Conservation (phyloP, 2,113 vertebrate genomes). For the Paraplagusia blochii region DNA sequence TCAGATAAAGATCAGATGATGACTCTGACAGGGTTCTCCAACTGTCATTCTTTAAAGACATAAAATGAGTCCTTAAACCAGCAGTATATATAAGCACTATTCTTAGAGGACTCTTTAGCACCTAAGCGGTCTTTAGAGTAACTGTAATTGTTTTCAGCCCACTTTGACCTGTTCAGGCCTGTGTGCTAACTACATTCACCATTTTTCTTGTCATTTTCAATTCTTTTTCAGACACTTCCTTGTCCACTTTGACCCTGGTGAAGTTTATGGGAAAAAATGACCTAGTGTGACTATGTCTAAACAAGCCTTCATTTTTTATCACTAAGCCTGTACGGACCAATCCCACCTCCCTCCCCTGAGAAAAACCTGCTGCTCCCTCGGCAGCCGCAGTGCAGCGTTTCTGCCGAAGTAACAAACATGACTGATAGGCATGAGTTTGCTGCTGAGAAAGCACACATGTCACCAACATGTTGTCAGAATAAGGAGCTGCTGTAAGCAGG, state of each 20-base stretch:
- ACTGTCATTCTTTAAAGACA: no score
- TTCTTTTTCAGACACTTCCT: slow-evolving; percentile 32
- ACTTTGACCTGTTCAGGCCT: no score
- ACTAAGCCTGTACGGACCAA: slow-evolving; percentile 33
- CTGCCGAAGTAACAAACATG: slow-evolving; percentile 14
- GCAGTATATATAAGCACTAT: no score
- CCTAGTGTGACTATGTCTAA: slow-evolving; percentile 63
- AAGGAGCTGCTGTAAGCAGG: slow-evolving; percentile 29
- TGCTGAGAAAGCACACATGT: slow-evolving; percentile 10
- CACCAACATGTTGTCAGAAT: slow-evolving; percentile 19
- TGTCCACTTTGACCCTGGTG: slow-evolving; percentile 44
- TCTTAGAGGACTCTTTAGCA: no score
- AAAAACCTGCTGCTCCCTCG: slow-evolving; percentile 60
- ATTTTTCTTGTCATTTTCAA: slow-evolving; percentile 20
- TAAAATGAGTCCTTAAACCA: no score
- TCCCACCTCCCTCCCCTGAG: slow-evolving; percentile 51
- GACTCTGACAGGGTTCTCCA: no score
- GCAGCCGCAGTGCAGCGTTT: slow-evolving; percentile 30
- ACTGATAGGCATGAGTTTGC: not conserved
- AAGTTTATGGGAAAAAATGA: slow-evolving; percentile 70
- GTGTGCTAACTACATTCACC: not conserved
- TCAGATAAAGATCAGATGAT: no score
- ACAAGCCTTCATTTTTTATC: slow-evolving; percentile 71
- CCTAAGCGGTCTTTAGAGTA: no score
- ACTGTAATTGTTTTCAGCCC: no score